Percentiles rank a stretch among this genome's conserved stretches.
Evolutionary conservation across 1,140 invertebrate genomes (phyloP).

Genomic region (Drosophila seguyi): DNA sequence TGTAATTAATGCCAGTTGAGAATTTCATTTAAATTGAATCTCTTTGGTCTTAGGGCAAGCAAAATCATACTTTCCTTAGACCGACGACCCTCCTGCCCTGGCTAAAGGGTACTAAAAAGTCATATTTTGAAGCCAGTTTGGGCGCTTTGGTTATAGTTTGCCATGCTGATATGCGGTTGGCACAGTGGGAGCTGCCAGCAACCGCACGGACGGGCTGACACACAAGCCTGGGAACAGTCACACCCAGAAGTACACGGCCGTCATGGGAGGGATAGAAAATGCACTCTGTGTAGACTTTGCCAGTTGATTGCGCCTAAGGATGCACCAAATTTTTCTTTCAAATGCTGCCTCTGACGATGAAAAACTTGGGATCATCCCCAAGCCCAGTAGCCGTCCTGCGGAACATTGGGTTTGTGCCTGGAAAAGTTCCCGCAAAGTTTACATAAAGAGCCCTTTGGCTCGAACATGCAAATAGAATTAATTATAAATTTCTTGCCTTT

Average conservation of each 20-base stretch:
- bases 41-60: too few species aligned
- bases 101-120: constrained; percentile 32
- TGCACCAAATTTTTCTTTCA: constrained; percentile 20
- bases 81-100: neutral
- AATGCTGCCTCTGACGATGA: neutral
- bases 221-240: constrained; percentile 25
- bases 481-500: constrained; percentile 38
- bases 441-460: constrained; percentile 17
- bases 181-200: constrained; percentile 16
- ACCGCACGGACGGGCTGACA: constrained; percentile 24
- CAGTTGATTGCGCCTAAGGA: constrained; percentile 36
- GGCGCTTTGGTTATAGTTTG: constrained; percentile 38
- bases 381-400: neutral
- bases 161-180: constrained; percentile 43
- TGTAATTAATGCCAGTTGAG: neutral
- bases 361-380: constrained; percentile 29
- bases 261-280: constrained; percentile 1
- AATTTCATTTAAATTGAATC: neutral
- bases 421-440: constrained; percentile 36
- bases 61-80: neutral
- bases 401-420: constrained; percentile 17
- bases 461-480: constrained; percentile 28
- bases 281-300: constrained; percentile 37
- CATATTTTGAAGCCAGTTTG: constrained; percentile 27
- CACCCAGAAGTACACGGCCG: constrained; percentile 12